Evolutionary conservation across 2,113 vertebrate species (phyloP), one percentile per base, ranked within the genome.

Genomic region (Macrotus californicus): DNA sequence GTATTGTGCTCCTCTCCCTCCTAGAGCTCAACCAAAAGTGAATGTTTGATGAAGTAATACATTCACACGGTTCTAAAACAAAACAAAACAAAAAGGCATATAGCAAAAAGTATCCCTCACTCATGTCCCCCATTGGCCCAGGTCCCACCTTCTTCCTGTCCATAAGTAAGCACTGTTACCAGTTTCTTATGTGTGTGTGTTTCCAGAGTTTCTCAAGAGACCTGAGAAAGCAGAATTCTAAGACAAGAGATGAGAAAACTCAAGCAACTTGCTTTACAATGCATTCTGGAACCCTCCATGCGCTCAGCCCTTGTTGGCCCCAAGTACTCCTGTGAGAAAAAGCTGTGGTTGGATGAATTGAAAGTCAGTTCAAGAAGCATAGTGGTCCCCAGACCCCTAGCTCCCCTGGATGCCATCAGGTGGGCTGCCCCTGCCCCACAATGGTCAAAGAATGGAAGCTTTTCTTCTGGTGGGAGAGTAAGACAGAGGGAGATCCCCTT

Each of bases 31-130:
- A 82, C 36, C 43, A 50, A 50, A 92, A 93, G 46, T 67, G 77
- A 92, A 92, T n/a, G 6, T 87, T 87, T 90, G 70, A 83, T 95
- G 43, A 94, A 76, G 54, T 83, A 85, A 85, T 34, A 87, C 34
- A 88, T 43, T 94, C 72, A 69, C 41, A 46, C 69, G 66, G 21
- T 39, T 69, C 46, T 61, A 90, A 96, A 94, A 69, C 56, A 89
- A 87, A 90, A 43, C 12, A n/a, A 54, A 93, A n/a, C n/a, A n/a
- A 39, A 93, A n/a, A 86, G n/a, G 12, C 73, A 31, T 36, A 89
- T 34, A 88, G 46, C 29, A 61, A 87, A 92, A 67, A 1, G 4
- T 39, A 93, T 73, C 67, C 52, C 48, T 93, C 41, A 54, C 24
- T 24, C 70, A 31, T 21, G 18, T 73, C 61, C 46, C 34, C 41